phyloP scores from a whole-genome alignment of 2,797 vertebrate species.

The Todus mexicanus region DNA sequence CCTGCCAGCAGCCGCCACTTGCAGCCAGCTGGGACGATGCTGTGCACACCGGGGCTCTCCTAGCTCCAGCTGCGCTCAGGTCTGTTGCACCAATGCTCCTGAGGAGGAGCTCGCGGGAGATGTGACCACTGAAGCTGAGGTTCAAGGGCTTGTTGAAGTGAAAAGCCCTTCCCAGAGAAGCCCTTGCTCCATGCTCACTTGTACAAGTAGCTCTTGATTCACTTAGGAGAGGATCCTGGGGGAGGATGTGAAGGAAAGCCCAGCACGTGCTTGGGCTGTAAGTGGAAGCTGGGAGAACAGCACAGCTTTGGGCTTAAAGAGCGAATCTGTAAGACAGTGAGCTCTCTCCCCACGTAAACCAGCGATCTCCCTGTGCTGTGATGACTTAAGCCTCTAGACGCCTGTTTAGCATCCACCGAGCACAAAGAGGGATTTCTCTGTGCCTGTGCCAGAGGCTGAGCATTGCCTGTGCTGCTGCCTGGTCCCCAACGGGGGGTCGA shows the following conservation, averaged over 20 bases:
- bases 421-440: background rate
- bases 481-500: accelerated
- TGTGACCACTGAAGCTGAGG: background rate
- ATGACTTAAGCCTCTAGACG: background rate
- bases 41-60: accelerated
- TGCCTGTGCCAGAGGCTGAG: background rate
- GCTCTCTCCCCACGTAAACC: background rate
- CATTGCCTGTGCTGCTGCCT: background rate
- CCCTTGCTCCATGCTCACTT: background rate
- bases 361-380: background rate
- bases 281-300: background rate
- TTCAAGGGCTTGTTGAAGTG: background rate
- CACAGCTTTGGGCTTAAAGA: background rate
- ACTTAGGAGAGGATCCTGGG: background rate
- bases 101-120: background rate
- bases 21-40: background rate
- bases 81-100: background rate
- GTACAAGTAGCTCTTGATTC: background rate
- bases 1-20: background rate
- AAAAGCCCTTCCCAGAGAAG: background rate
- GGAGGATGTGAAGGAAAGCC: background rate
- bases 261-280: background rate
- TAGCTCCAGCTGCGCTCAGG: background rate
- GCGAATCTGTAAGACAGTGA: background rate
- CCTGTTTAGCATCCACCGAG: background rate